Evolutionary conservation across 1,140 invertebrate species (phyloP).

Genomic region (Asobara japonica): DNA sequence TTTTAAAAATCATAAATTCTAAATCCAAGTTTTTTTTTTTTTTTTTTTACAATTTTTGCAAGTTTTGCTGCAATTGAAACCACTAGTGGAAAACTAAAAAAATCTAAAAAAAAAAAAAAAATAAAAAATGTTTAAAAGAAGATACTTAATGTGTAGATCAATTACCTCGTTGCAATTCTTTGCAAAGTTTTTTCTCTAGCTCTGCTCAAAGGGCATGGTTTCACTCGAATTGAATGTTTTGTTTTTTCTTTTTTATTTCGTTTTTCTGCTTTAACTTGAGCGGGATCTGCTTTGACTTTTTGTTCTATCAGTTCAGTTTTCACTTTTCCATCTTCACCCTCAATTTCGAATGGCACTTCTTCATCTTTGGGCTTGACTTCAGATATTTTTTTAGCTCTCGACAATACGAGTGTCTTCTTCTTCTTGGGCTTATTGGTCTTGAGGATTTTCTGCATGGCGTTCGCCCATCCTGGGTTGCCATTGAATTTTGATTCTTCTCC

Average conservation of each 20-base stretch:
- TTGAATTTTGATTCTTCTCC: conserved; percentile 56
- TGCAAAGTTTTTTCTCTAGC: conserved; percentile 78
- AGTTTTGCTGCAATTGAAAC: too few species aligned
- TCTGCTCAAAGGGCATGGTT: conserved; percentile 78
- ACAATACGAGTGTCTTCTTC: conserved; percentile 78
- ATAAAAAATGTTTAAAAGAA: too few species aligned
- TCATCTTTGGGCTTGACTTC: conserved; percentile 66
- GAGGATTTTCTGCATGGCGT: conserved; percentile 80
- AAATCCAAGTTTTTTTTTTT: too few species aligned
- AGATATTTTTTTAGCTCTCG: conserved; percentile 77
- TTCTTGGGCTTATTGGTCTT: conserved; percentile 78
- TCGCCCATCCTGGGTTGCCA: conserved; percentile 70
- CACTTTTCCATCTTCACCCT: conserved; percentile 62
- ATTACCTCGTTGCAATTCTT: conserved; percentile 82
- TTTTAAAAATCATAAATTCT: too few species aligned
- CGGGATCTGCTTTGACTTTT: conserved; percentile 1
- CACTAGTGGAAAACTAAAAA: neutral
- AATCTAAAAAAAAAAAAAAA: conserved; percentile 14
- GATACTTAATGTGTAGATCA: conserved; percentile 8
- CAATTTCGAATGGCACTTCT: conserved; percentile 65
- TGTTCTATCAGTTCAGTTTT: conserved; percentile 60
- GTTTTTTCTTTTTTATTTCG: conserved; percentile 67
- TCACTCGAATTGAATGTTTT: conserved; percentile 75
- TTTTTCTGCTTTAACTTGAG: conserved; percentile 31
- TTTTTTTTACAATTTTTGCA: too few species aligned